These are phyloP conservation scores for Columba guinea DNA, from an alignment of 2,797 vertebrate species.

Conservation along the genomic window DNA sequence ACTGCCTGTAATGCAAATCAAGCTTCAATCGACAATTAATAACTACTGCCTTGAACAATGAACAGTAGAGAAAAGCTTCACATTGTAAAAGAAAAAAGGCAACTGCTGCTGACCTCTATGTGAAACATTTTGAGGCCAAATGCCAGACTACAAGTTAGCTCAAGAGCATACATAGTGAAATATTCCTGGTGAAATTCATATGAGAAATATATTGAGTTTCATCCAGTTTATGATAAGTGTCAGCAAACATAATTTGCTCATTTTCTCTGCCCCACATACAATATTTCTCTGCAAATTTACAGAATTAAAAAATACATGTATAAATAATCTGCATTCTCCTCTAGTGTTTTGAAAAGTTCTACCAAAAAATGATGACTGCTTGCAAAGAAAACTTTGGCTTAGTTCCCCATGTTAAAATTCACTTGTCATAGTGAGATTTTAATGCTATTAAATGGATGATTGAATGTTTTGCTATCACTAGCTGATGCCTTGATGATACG, in stretches of 20 bases:
- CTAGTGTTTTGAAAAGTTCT: not conserved
- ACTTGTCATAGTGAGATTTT: not conserved
- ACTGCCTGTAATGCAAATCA: not conserved
- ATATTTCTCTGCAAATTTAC: not conserved
- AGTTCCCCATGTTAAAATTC: slow-evolving; percentile 6
- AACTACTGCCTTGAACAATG: not conserved
- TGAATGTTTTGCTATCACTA: not conserved
- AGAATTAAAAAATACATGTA: not conserved
- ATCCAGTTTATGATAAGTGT: not conserved
- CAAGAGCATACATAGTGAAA: not conserved
- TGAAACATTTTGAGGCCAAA: not conserved
- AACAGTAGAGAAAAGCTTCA: not conserved
- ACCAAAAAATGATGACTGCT: not conserved
- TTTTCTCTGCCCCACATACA: not conserved
- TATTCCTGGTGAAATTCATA: not conserved
- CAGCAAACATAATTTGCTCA: not conserved
- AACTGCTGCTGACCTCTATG: not conserved
- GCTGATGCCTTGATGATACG: not conserved
- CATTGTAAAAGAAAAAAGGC: not conserved
- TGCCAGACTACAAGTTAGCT: not conserved
- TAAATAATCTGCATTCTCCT: not conserved
- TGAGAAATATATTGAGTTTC: not conserved
- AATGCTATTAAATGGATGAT: slow-evolving; percentile 20
- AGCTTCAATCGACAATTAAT: not conserved
- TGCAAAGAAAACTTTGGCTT: not conserved